phyloP scores from a whole-genome alignment of 2,797 vertebrate species.

The Enteromius radiatus region DNA sequence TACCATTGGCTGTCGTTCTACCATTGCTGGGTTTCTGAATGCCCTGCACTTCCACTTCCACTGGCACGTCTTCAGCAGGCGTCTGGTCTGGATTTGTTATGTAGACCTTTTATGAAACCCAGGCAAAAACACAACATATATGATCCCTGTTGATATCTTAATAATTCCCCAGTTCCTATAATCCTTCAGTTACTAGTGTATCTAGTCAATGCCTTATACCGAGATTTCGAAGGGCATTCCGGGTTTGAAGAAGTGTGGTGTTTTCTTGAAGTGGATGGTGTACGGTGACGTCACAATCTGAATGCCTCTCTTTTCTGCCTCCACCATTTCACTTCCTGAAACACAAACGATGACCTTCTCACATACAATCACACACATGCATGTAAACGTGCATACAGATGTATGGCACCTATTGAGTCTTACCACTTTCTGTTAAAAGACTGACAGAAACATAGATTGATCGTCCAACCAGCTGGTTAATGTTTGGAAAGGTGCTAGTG shows the following conservation, averaged over 20 bases:
- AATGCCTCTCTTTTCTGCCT: constrained; percentile 61
- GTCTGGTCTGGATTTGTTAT: constrained; percentile 79
- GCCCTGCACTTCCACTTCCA: constrained; percentile 54
- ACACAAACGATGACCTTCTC: background rate
- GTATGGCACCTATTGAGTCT: constrained; percentile 17
- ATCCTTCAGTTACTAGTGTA: no score
- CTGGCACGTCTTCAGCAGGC: constrained; percentile 62
- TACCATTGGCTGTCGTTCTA: constrained; percentile 70
- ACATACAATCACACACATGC: no score
- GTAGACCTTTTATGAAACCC: constrained; percentile 64
- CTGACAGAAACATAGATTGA: constrained; percentile 35
- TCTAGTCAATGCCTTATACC: constrained; percentile 28
- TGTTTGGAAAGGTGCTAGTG: constrained; percentile 46
- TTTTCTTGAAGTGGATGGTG: constrained; percentile 58
- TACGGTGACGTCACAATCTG: constrained; percentile 61
- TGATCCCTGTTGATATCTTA: no score
- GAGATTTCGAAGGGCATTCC: constrained; percentile 55
- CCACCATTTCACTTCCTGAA: constrained; percentile 62
- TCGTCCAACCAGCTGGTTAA: constrained; percentile 27
- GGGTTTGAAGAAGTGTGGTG: constrained; percentile 52
- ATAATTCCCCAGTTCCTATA: no score
- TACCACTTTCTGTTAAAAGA: constrained; percentile 83
- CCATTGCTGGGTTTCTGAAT: background rate
- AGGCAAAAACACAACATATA: no score
- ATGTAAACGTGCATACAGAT: constrained; percentile 6